These are phyloP conservation scores for Diarsia mendica DNA, from an alignment of 2,888 invertebrate genomes.

Conservation along the genomic window DNA sequence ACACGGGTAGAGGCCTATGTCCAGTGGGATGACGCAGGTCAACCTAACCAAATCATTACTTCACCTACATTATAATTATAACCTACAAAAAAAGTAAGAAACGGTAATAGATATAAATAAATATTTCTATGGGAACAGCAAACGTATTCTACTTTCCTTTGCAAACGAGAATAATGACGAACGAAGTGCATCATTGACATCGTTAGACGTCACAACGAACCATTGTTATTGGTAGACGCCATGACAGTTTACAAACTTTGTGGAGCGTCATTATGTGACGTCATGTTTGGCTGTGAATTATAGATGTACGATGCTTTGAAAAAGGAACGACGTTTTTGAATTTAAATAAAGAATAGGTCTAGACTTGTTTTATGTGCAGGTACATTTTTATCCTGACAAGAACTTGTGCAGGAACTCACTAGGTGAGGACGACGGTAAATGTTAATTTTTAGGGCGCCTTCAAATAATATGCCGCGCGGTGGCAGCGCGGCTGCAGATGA, in stretches of 20 bases:
- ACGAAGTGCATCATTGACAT: conserved; percentile 50
- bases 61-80: neutral
- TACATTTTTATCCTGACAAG: neutral
- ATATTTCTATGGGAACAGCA: conserved; percentile 1
- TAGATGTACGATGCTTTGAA: neutral
- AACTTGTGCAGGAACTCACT: too few species aligned
- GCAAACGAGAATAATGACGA: conserved; percentile 37
- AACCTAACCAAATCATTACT: neutral
- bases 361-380: neutral
- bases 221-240: conserved; percentile 39
- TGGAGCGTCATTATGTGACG: conserved; percentile 37
- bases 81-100: conserved; percentile 8
- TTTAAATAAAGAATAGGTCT: neutral
- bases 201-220: conserved; percentile 30
- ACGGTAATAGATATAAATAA: neutral
- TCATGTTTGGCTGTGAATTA: conserved; percentile 5
- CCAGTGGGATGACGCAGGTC: too few species aligned
- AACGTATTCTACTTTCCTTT: conserved; percentile 40
- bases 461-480: too few species aligned
- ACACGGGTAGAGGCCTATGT: too few species aligned
- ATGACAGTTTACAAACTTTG: conserved; percentile 35
- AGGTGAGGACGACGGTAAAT: neutral
- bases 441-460: too few species aligned
- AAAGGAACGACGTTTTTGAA: neutral
- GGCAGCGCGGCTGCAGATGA: too few species aligned